phyloP scores from a whole-genome alignment of 2,888 invertebrate species.

The Drosophila acutilabella region DNA sequence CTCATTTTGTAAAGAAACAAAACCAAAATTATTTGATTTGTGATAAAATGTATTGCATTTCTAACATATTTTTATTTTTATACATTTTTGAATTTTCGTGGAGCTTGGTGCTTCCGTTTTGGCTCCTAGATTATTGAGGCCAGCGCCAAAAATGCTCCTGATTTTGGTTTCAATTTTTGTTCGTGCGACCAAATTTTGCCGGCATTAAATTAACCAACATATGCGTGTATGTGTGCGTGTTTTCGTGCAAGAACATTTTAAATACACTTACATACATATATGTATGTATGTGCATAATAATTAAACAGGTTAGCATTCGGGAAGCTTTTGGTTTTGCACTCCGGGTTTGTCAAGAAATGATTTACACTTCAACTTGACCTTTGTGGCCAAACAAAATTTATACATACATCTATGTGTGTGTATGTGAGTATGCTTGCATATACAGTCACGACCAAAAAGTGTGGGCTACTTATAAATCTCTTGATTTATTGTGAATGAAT shows the following conservation, averaged over 20 bases:
- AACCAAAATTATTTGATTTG: not conserved
- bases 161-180: constrained; percentile 9
- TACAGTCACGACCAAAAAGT: too few species aligned
- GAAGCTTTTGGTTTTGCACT: constrained; percentile 39
- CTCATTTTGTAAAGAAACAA: not conserved
- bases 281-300: constrained; percentile 1
- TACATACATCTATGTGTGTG: not conserved
- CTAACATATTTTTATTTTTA: not conserved
- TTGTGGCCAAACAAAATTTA: constrained; percentile 28
- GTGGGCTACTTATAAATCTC: too few species aligned
- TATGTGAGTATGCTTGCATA: too few species aligned
- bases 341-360: constrained; percentile 53
- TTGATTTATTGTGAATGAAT: too few species aligned
- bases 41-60: constrained; percentile 6
- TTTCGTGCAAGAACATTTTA: too few species aligned
- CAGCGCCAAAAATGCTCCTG: constrained; percentile 6
- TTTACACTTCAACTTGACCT: constrained; percentile 68
- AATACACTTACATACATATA: not conserved
- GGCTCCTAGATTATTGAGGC: constrained; percentile 13
- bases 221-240: not conserved
- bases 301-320: constrained; percentile 28
- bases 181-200: constrained; percentile 5
- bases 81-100: too few species aligned
- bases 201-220: constrained; percentile 3
- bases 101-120: constrained; percentile 14